Conservation (phyloP, 2,888 invertebrate species). For the Adela reaumurella region DNA sequence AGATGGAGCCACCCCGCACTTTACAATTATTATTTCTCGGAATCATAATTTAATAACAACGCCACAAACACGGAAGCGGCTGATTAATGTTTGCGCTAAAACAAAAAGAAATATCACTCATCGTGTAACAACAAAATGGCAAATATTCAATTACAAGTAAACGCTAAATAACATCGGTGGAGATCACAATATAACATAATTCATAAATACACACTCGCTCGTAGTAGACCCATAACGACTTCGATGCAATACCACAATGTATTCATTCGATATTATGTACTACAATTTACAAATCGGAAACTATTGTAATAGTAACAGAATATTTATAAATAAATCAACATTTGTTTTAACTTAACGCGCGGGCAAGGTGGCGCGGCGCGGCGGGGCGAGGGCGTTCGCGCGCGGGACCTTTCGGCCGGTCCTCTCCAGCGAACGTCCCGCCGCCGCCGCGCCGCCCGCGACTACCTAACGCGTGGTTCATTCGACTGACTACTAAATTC, state of each 20-base stretch:
- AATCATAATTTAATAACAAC: constrained; percentile 30
- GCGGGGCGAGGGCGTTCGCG: constrained; percentile 4
- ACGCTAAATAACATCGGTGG: constrained; percentile 56
- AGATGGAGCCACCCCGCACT: no score
- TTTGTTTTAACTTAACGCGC: background rate
- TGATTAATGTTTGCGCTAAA: constrained; percentile 27
- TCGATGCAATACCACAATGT: constrained; percentile 48
- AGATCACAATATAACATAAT: constrained; percentile 48
- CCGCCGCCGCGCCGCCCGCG: constrained; percentile 11
- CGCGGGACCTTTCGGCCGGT: background rate
- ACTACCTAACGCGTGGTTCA: no score
- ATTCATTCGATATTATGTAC: constrained; percentile 51
- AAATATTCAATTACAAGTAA: constrained; percentile 28
- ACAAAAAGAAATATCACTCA: constrained; percentile 28
- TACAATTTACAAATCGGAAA: constrained; percentile 39
- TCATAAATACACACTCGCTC: constrained; percentile 53
- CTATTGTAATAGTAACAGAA: constrained; percentile 43
- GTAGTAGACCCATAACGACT: constrained; percentile 52
- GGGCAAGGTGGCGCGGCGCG: constrained; percentile 1
- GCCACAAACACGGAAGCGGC: constrained; percentile 48
- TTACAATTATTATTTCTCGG: no score
- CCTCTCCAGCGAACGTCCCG: no score
- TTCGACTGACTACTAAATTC: constrained; percentile 11
- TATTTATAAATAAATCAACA: constrained; percentile 26
- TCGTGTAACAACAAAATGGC: constrained; percentile 47